phyloP scores from a whole-genome alignment of 2,888 invertebrate species.

The Neria commutata region DNA sequence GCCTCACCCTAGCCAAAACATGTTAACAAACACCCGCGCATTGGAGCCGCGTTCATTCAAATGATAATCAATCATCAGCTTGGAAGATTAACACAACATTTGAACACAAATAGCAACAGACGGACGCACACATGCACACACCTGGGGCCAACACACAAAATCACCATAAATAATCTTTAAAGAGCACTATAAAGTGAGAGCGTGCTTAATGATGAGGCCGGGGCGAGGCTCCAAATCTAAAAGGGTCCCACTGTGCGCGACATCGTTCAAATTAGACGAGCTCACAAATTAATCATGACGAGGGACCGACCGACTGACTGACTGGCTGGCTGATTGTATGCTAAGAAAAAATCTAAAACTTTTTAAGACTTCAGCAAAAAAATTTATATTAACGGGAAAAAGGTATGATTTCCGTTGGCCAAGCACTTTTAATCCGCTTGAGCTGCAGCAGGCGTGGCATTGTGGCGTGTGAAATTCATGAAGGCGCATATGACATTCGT shows the following conservation, averaged over 20 bases:
- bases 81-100: background rate
- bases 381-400: too few species aligned
- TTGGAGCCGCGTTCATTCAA: background rate
- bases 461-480: background rate
- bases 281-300: constrained; percentile 32
- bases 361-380: too few species aligned
- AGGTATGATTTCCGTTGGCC: background rate
- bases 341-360: background rate
- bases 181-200: background rate
- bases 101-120: background rate
- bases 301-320: too few species aligned
- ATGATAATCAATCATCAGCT: constrained; percentile 1
- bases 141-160: background rate
- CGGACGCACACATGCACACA: background rate
- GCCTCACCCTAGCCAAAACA: constrained; percentile 3
- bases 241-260: constrained; percentile 11
- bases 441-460: background rate
- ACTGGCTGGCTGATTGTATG: too few species aligned
- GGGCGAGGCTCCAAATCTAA: constrained; percentile 29
- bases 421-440: background rate
- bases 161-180: constrained; percentile 2
- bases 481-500: background rate
- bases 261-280: constrained; percentile 15
- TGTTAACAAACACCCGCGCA: constrained; percentile 4
- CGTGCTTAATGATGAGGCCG: background rate